Evolutionary conservation across 2,888 invertebrate species (phyloP), one percentile per base, ranked within the genome.

Genomic region (Eupelmus urozonus): DNA sequence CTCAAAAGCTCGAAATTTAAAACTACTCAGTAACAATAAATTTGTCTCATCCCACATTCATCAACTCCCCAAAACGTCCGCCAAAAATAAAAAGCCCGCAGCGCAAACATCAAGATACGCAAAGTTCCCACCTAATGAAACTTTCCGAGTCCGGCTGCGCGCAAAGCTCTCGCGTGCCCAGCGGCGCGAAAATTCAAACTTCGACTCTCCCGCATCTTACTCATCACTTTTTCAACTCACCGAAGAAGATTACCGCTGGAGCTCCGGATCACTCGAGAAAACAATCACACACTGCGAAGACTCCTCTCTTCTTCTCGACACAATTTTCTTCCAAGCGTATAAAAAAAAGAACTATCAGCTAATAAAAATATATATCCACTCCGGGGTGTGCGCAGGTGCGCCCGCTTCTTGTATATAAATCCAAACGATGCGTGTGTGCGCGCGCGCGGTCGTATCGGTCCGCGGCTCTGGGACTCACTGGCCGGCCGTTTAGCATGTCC

Each of bases 401-500:
- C 45, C 9, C 9, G 34, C 34, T 3, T 3, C 34, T 34, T 9
- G 34, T 9, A 9, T 9, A 34, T 34, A 34, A 34, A 34, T n/a
- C n/a, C n/a, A n/a, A n/a, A n/a, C n/a, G n/a, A 34, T 34, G 34
- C 34, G 34, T 34, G 3, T 9, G 34, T 5, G 3, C 9, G 3
- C 3, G 9, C 82, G 81, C 81, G 81, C 81, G 81, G 82, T 82
- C 80, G 81, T 75, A 81, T 81, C 81, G 77, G 55, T 80, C 79
- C 80, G 82, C 82, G 79, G 72, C 79, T 76, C 83, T 80, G 80
- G 82, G 80, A 80, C 82, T 80, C 75, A 84, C 84, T 82, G 82
- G 79, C 74, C 81, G 81, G 76, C 63, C 82, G 82, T 82, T 84
- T 81, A 82, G 82, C 83, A 82, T 81, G 84, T 81, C 82, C 82